phyloP scores from a whole-genome alignment of 2,797 vertebrate genomes.

The Siniperca obscura region DNA sequence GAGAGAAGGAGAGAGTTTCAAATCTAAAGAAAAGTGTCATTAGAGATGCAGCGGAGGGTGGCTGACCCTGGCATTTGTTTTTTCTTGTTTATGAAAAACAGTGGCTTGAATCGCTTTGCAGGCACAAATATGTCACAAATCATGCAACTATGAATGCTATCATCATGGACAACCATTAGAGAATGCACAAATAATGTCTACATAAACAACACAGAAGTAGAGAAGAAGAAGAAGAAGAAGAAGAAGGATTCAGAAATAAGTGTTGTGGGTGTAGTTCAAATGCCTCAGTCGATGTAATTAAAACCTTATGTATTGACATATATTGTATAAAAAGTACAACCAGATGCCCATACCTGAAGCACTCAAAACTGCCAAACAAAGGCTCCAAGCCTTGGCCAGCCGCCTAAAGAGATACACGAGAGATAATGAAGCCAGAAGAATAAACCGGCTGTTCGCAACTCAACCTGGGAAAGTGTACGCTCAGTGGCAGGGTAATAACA shows the following conservation, averaged over 20 bases:
- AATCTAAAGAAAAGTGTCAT: neutral
- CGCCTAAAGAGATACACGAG: no score
- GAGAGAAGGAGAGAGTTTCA: constrained; percentile 8
- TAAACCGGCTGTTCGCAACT: no score
- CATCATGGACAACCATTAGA: neutral
- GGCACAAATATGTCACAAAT: neutral
- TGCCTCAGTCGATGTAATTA: no score
- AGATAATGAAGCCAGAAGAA: no score
- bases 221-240: no score
- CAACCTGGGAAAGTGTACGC: no score
- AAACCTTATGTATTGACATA: no score
- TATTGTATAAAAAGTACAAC: no score
- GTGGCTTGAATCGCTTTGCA: neutral
- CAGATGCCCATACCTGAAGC: no score
- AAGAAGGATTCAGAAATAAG: neutral
- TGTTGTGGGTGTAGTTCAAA: neutral
- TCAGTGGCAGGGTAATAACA: no score
- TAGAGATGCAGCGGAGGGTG: neutral
- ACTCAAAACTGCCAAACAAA: no score
- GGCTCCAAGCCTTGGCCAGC: no score
- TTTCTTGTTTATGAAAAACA: neutral
- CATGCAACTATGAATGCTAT: neutral
- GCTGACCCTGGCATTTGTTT: neutral
- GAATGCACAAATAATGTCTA: neutral
- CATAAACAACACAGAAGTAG: neutral